Percentiles rank a stretch among this genome's conserved stretches.
Conservation (phyloP, 2,113 vertebrate species). For the Callithrix jacchus region DNA sequence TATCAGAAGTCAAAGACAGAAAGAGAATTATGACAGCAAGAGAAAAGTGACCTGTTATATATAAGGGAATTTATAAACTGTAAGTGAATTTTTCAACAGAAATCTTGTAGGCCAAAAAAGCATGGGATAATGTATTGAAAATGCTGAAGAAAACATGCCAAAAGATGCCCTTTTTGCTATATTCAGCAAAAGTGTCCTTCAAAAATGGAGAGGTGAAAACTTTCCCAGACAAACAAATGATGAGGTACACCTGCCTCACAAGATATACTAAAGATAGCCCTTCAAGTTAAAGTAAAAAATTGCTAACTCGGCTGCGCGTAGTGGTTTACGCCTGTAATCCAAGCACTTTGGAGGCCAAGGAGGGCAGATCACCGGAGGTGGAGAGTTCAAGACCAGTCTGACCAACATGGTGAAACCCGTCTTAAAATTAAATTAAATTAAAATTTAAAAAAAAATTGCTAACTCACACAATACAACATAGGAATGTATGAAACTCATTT, state of each 20-base stretch:
- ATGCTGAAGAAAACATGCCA: not conserved
- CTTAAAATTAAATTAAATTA: too few relatives aligned
- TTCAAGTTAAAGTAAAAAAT: not conserved
- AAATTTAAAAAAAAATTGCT: not conserved
- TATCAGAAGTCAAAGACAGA: not conserved
- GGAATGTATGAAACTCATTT: not conserved
- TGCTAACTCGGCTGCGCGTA: not conserved
- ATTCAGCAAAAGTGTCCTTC: not conserved
- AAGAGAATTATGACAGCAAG: not conserved
- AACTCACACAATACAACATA: not conserved
- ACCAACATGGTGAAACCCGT: too few relatives aligned
- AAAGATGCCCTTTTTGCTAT: not conserved
- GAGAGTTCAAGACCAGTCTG: too few relatives aligned
- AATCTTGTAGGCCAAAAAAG: not conserved
- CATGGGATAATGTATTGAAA: not conserved
- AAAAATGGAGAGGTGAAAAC: not conserved
- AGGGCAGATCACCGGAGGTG: too few relatives aligned
- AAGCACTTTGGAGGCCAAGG: too few relatives aligned
- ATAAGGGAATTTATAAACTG: not conserved
- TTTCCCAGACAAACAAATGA: not conserved
- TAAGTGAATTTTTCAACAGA: not conserved
- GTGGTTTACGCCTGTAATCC: too few relatives aligned
- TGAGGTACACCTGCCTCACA: not conserved
- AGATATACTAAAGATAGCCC: not conserved
- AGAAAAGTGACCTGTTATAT: not conserved